phyloP scores from a whole-genome alignment of 2,113 vertebrate species.

The Aspiorhynchus laticeps region DNA sequence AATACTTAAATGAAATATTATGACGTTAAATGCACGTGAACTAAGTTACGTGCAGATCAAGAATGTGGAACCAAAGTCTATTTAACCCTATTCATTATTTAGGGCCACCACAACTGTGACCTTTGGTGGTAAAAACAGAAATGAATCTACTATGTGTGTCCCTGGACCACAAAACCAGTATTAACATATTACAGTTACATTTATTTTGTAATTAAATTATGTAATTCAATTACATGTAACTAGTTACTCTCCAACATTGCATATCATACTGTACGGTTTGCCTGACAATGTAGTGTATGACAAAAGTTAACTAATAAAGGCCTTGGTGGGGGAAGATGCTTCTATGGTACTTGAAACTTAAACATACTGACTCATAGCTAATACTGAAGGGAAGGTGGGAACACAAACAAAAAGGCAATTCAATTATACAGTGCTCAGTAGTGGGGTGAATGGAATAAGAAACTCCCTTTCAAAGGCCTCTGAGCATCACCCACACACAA shows the following conservation, averaged over 20 bases:
- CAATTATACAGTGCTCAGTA: slow-evolving; percentile 25
- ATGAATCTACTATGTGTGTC: background rate
- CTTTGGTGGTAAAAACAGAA: background rate
- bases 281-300: background rate
- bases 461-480: slow-evolving; percentile 9
- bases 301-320: slow-evolving; percentile 60
- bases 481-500: slow-evolving; percentile 21
- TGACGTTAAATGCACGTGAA: background rate
- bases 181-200: no score
- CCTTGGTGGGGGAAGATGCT: slow-evolving; percentile 54
- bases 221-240: no score
- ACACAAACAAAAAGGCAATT: slow-evolving; percentile 19
- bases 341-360: slow-evolving; percentile 44
- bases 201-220: no score
- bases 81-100: background rate
- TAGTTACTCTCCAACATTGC: no score
- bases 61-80: background rate
- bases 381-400: slow-evolving; percentile 1
- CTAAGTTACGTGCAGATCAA: background rate
- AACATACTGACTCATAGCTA: slow-evolving; percentile 49
- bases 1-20: background rate
- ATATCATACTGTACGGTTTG: background rate
- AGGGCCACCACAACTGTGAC: background rate
- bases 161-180: no score
- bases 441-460: background rate